phyloP scores from a whole-genome alignment of 1,140 invertebrate genomes.

The Leptinotarsa defecta region DNA sequence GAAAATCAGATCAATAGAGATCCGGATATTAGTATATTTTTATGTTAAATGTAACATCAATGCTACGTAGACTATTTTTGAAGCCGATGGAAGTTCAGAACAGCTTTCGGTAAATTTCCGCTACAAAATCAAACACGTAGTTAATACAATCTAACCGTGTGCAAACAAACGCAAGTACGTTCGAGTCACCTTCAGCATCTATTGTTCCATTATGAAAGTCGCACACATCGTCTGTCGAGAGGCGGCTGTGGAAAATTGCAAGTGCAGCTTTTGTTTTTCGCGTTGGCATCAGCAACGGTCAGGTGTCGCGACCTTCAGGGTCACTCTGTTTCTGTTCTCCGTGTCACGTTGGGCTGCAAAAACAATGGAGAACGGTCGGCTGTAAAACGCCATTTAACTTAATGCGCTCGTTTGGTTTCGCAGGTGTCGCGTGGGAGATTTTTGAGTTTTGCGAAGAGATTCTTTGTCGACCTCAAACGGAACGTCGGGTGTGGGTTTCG shows the following conservation, averaged over 20 bases:
- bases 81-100: too few species aligned
- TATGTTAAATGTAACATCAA: too few species aligned
- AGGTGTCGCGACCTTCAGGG: constrained; percentile 28
- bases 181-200: constrained; percentile 2
- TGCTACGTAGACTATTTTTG: too few species aligned
- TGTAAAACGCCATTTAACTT: constrained; percentile 8
- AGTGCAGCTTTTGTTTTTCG: constrained; percentile 6
- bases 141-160: too few species aligned
- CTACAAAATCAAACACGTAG: too few species aligned
- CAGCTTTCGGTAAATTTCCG: too few species aligned
- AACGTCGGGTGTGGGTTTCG: too few species aligned
- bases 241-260: neutral
- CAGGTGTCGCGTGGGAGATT: too few species aligned
- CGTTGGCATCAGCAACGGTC: constrained; percentile 16
- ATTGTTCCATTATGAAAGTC: constrained; percentile 5
- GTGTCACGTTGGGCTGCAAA: constrained; percentile 17
- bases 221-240: neutral
- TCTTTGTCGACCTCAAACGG: too few species aligned
- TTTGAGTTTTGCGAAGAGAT: too few species aligned
- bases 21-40: too few species aligned
- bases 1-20: too few species aligned
- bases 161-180: neutral
- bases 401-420: neutral
- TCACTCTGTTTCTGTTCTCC: constrained; percentile 10
- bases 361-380: constrained; percentile 9